Evolutionary conservation across 2,113 vertebrate genomes (phyloP).

Genomic region (Shinisaurus crocodilurus): DNA sequence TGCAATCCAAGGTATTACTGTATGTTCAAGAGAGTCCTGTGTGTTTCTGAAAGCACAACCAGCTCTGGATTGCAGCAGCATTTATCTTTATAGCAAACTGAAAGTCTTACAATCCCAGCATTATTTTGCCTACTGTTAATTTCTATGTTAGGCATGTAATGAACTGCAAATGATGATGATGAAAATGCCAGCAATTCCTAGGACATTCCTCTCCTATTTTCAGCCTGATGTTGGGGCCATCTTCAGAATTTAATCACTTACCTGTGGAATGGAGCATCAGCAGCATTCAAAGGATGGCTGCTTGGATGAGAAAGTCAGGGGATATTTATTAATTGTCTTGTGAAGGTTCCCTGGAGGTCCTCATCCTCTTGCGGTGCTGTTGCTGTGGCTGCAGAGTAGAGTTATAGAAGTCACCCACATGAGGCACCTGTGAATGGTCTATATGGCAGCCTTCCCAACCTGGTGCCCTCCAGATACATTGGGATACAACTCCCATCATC

Average conservation of each 20-base stretch:
- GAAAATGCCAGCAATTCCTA: background rate
- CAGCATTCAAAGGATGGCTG: background rate
- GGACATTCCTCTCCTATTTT: background rate
- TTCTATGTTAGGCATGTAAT: background rate
- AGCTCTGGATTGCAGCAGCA: background rate
- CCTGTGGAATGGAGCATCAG: background rate
- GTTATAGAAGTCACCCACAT: background rate
- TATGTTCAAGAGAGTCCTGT: background rate
- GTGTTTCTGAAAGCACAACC: background rate
- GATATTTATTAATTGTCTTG: constrained; percentile 3
- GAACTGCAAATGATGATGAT: background rate
- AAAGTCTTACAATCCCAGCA: background rate
- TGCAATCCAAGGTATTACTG: no score
- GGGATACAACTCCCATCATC: no score
- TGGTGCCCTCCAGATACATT: background rate
- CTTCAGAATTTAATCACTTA: background rate
- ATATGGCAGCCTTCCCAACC: background rate
- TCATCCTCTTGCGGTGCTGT: background rate
- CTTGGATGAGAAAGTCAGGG: background rate
- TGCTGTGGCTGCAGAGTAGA: background rate
- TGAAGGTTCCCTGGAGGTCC: background rate
- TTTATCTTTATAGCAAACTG: no score
- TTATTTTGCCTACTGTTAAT: background rate
- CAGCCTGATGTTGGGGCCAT: no score
- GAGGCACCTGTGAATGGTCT: background rate